These are phyloP conservation scores for Bos taurus DNA, from an alignment of 2,113 vertebrate species.

Conservation along the genomic window DNA sequence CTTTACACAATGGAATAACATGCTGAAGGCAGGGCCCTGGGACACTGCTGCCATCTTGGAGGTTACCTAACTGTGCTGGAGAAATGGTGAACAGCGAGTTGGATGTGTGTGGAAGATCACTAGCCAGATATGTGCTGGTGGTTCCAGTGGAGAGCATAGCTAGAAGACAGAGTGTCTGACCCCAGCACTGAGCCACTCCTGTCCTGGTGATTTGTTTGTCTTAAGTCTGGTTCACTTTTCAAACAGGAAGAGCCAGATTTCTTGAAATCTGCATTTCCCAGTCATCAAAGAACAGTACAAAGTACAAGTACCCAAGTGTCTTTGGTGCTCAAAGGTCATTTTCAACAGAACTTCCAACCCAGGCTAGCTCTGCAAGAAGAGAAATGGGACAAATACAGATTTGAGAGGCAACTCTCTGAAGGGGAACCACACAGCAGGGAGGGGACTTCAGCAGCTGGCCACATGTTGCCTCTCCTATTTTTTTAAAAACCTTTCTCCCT, in stretches of 20 bases:
- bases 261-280: not conserved
- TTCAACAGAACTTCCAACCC: not conserved
- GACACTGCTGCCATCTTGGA: not conserved
- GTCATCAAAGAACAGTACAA: not conserved
- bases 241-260: not conserved
- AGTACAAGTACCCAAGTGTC: not conserved
- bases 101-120: not conserved
- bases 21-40: conserved; percentile 42
- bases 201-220: not conserved
- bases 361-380: conserved; percentile 51
- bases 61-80: not conserved
- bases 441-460: not conserved
- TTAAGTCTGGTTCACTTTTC: not conserved
- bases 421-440: not conserved
- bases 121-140: not conserved
- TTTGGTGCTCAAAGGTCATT: not conserved
- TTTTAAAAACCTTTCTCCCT: not conserved
- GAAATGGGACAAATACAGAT: not conserved
- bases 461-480: not conserved
- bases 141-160: not conserved
- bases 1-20: conserved; percentile 54
- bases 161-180: not conserved
- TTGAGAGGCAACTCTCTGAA: conserved; percentile 10
- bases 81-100: not conserved
- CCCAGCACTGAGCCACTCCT: not conserved